Conservation (phyloP, 2,888 invertebrate species). For the Lasioglossum zephyrum region DNA sequence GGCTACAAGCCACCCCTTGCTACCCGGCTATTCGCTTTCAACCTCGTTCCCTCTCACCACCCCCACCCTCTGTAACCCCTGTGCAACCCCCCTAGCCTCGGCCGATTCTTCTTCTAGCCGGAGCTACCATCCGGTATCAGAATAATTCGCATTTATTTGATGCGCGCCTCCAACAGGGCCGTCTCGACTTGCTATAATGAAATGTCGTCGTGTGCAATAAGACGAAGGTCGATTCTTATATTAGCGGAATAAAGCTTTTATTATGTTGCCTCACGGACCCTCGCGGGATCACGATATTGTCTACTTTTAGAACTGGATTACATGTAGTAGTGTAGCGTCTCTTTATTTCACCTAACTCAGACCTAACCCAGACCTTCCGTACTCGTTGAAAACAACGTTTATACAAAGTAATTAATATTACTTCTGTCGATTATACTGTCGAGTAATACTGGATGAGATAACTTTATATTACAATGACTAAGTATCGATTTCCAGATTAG, state of each 20-base stretch:
- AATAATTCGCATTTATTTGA: constrained; percentile 76
- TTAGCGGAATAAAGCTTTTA: constrained; percentile 69
- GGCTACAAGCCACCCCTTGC: constrained; percentile 62
- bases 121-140: constrained; percentile 65
- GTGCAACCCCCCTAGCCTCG: constrained; percentile 6
- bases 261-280: constrained; percentile 65
- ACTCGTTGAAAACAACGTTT: neutral
- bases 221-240: constrained; percentile 61
- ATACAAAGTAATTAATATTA: neutral
- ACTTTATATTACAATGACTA: neutral
- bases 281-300: constrained; percentile 69
- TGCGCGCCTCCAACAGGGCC: constrained; percentile 36
- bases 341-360: neutral
- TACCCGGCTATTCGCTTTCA: constrained; percentile 56
- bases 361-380: neutral
- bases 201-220: constrained; percentile 73
- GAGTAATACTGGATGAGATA: neutral
- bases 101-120: constrained; percentile 35
- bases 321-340: neutral
- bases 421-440: neutral
- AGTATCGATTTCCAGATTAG: neutral
- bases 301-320: constrained; percentile 51
- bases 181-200: constrained; percentile 69
- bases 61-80: constrained; percentile 3
- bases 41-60: constrained; percentile 25